These are phyloP conservation scores for Camelus bactrianus DNA, from an alignment of 2,113 vertebrate genomes.

Conservation along the genomic window DNA sequence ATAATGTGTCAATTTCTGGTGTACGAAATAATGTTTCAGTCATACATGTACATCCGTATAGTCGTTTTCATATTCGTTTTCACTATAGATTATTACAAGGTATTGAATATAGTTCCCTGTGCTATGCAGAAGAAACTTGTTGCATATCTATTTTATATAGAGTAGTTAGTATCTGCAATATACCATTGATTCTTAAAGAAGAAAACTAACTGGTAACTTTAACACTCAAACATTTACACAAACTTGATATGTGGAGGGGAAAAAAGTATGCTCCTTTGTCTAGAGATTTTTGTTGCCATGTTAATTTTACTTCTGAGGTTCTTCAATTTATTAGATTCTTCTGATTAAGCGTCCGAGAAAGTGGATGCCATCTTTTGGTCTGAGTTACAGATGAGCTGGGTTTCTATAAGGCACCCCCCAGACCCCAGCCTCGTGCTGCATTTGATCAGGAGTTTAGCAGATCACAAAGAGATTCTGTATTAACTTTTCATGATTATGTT, in stretches of 20 bases:
- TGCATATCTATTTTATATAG: too few species aligned
- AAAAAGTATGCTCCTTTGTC: background rate
- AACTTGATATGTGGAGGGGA: background rate
- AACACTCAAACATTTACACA: background rate
- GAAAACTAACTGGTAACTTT: background rate
- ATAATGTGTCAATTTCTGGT: too few species aligned
- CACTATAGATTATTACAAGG: too few species aligned
- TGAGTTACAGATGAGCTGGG: background rate
- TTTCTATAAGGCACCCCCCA: background rate
- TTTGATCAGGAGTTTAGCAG: background rate
- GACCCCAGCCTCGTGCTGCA: too few species aligned
- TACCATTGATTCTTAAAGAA: background rate
- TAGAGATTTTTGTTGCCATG: background rate
- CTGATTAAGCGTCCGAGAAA: constrained; percentile 1
- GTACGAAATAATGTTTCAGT: too few species aligned
- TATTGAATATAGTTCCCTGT: too few species aligned
- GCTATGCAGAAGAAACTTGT: too few species aligned
- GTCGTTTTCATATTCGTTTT: too few species aligned
- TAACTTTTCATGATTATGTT: background rate
- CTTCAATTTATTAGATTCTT: background rate
- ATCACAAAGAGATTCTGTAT: background rate
- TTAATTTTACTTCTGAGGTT: constrained; percentile 11
- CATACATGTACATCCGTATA: too few species aligned
- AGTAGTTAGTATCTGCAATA: background rate
- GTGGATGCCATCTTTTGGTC: background rate